Conservation (phyloP, 2,797 vertebrate genomes). For the Phyllotis vaccarum region DNA sequence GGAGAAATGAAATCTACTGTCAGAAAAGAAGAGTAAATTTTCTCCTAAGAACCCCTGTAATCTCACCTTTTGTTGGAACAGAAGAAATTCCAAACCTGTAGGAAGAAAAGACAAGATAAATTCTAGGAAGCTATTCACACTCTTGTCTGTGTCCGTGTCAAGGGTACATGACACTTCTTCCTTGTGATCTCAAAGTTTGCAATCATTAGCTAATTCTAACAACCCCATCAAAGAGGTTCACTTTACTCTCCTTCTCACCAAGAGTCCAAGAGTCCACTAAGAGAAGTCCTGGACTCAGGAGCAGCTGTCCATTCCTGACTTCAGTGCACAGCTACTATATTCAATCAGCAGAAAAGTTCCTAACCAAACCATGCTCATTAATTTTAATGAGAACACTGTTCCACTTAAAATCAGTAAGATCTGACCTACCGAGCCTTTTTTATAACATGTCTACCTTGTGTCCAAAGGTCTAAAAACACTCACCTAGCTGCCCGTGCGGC, state of each 20-base stretch:
- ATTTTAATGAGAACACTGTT: not conserved
- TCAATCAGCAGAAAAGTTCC: conserved; percentile 40
- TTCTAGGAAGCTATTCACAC: conserved; percentile 80
- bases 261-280: conserved; percentile 66
- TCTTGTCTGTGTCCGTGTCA: conserved; percentile 73
- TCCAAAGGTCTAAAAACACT: conserved; percentile 68
- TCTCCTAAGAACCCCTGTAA: conserved; percentile 50
- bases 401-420: conserved; percentile 47
- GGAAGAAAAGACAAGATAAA: conserved; percentile 79
- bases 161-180: conserved; percentile 78
- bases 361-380: not conserved
- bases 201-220: conserved; percentile 86
- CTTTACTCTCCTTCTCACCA: conserved; percentile 71
- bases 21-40: conserved; percentile 60
- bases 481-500: conserved; percentile 94
- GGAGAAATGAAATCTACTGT: conserved; percentile 37
- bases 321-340: not conserved
- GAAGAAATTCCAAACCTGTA: conserved; percentile 91
- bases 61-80: conserved; percentile 88
- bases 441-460: not conserved
- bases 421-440: not conserved
- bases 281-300: conserved; percentile 56
- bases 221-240: conserved; percentile 80
- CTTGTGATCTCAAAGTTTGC: conserved; percentile 84
- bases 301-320: conserved; percentile 37